Base-by-base conservation (phyloP, 2,888 invertebrate species). In the Phaonia tiefii region DNA sequence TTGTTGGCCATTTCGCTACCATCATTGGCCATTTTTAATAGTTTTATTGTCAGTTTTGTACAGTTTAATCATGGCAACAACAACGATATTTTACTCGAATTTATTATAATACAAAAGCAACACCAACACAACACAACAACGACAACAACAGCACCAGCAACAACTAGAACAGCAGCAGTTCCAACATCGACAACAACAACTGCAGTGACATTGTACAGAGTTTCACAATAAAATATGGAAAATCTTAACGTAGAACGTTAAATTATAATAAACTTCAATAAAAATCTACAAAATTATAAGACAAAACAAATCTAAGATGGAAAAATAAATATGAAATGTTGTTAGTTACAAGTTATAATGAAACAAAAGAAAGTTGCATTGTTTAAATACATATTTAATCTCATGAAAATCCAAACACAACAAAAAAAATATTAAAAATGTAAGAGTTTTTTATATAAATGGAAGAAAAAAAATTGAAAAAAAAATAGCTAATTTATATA, bases 71-170 rank as follows among this genome's bases (percentile, higher is more conserved):
- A 85, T 85, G 82, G 84, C 86, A 84, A 84, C 80, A 31, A 13
- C 54, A 17, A n/a, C 20, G 22, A 51, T 20, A 83, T 85, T 86
- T 76, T 83, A 79, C 75, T 86, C 83, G 87, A 86, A 85, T 85
- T 88, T 88, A 84, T 90, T 89, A 89, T 89, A 89, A 89, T 88
- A 89, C 84, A 84, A n/a, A n/a, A n/a, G n/a, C n/a, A n/a, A n/a
- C n/a, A n/a, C n/a, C n/a, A n/a, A n/a, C n/a, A n/a, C n/a, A n/a
- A n/a, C n/a, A n/a, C n/a, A n/a, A n/a, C n/a, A n/a, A n/a, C 80
- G 75, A 51, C 76, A 69, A 51, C 71, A 17, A 44, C 73, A 26
- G 44, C 74, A 54, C 13, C 42, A 15, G 13, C 13, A 56, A 7
- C 51, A 51, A 11, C 51, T 46, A 63, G 39, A 26, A 31, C 49